These are phyloP conservation scores for Tenualosa ilisha DNA, from an alignment of 2,797 vertebrate genomes.

Conservation along the genomic window DNA sequence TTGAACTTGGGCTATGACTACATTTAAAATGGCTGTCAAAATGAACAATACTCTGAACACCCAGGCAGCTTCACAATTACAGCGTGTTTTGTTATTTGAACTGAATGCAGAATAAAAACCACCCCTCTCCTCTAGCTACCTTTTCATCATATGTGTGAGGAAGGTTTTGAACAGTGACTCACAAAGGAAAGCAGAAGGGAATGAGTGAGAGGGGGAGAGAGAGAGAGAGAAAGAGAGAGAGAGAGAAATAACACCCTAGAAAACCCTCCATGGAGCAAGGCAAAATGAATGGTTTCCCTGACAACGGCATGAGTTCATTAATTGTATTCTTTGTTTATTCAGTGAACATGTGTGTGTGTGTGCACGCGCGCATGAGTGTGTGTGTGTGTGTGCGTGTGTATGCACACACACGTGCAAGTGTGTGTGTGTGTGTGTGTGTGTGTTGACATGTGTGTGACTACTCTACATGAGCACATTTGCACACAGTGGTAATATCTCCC, in stretches of 20 bases:
- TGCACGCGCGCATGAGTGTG: neutral
- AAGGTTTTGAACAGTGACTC: slow-evolving; percentile 45
- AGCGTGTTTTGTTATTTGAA: slow-evolving; percentile 49
- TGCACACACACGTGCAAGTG: slow-evolving; percentile 33
- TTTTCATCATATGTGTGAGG: slow-evolving; percentile 52
- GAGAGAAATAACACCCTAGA: slow-evolving; percentile 28
- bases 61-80: slow-evolving; percentile 56
- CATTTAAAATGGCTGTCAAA: too few species aligned
- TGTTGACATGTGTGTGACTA: neutral
- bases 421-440: slow-evolving; percentile 23
- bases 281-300: slow-evolving; percentile 66
- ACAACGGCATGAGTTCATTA: slow-evolving; percentile 60
- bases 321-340: slow-evolving; percentile 48
- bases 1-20: too few species aligned
- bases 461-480: neutral
- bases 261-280: slow-evolving; percentile 44
- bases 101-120: slow-evolving; percentile 45
- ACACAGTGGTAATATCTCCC: slow-evolving; percentile 2
- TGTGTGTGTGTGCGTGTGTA: slow-evolving; percentile 32
- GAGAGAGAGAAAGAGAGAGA: neutral
- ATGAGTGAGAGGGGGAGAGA: neutral
- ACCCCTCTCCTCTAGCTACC: slow-evolving; percentile 20
- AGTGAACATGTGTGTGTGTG: slow-evolving; percentile 35
- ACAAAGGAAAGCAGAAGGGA: slow-evolving; percentile 34
- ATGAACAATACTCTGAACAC: neutral